A percentile compares a stretch with the other conserved stretches of the same genome.
Conservation (phyloP, 2,888 invertebrate genomes). For the Diplazon laetatorius region DNA sequence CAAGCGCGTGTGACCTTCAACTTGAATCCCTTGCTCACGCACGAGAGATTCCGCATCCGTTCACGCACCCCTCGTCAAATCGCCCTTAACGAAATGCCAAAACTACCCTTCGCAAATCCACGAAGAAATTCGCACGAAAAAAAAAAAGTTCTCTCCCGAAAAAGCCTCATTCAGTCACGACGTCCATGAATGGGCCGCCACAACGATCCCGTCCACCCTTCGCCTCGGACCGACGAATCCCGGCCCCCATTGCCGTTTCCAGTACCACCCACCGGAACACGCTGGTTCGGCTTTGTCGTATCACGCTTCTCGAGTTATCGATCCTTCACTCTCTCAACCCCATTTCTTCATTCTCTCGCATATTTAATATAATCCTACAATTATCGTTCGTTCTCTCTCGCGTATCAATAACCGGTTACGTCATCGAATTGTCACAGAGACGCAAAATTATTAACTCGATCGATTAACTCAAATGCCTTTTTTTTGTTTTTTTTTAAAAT, state of each 20-base stretch:
- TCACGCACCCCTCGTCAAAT: slow-evolving; percentile 60
- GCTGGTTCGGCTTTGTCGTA: too few relatives aligned
- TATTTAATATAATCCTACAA: too few relatives aligned
- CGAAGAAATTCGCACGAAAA: background rate
- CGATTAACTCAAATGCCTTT: too few relatives aligned
- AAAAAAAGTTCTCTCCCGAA: slow-evolving; percentile 31
- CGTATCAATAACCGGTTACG: too few relatives aligned
- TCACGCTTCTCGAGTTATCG: slow-evolving; percentile 41
- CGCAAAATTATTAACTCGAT: too few relatives aligned
- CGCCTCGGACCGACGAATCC: too few relatives aligned
- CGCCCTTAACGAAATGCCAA: slow-evolving; percentile 57
- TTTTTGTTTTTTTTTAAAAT: too few relatives aligned
- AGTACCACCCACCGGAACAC: too few relatives aligned
- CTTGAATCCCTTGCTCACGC: slow-evolving; percentile 62
- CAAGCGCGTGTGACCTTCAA: slow-evolving; percentile 67
- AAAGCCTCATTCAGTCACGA: slow-evolving; percentile 65
- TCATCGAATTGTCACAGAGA: too few relatives aligned
- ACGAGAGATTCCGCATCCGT: slow-evolving; percentile 54
- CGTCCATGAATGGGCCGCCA: slow-evolving; percentile 67
- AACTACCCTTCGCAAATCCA: slow-evolving; percentile 1
- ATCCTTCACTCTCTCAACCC: slow-evolving; percentile 34
- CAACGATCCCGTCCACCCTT: slow-evolving; percentile 12
- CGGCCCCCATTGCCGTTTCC: too few relatives aligned
- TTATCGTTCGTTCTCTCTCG: too few relatives aligned
- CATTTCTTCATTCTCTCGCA: slow-evolving; percentile 1